Evolutionary conservation across 2,888 invertebrate species (phyloP).

Genomic region (Campoplex capitator): DNA sequence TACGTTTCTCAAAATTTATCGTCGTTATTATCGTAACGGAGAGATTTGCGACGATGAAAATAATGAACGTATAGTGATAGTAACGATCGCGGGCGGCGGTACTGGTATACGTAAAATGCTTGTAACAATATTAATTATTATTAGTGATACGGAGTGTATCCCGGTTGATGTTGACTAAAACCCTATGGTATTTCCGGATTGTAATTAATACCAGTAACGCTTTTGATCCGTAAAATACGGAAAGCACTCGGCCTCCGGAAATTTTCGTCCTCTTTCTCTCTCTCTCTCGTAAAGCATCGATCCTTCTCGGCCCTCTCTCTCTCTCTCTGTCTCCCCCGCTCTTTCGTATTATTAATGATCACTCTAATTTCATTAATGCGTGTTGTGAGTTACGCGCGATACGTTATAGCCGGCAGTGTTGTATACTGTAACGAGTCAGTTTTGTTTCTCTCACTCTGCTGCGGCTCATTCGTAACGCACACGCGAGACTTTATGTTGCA

Average conservation of each 20-base stretch:
- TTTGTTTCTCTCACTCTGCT: slow-evolving; percentile 29
- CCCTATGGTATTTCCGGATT: slow-evolving; percentile 32
- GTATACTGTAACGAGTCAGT: slow-evolving; percentile 39
- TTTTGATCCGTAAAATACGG: slow-evolving; percentile 46
- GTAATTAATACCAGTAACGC: slow-evolving; percentile 49
- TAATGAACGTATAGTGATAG: background rate
- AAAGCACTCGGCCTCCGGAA: slow-evolving; percentile 11
- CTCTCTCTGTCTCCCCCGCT: slow-evolving; percentile 14
- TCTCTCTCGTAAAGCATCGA: slow-evolving; percentile 29
- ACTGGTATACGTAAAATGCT: background rate
- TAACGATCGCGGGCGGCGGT: background rate
- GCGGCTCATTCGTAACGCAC: slow-evolving; percentile 61
- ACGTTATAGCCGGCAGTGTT: slow-evolving; percentile 56
- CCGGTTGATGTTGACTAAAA: slow-evolving; percentile 21
- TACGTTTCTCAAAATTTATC: slow-evolving; percentile 27
- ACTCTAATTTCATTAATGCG: slow-evolving; percentile 71
- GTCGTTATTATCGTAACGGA: slow-evolving; percentile 1
- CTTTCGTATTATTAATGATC: slow-evolving; percentile 68
- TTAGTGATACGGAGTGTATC: background rate
- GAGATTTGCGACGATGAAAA: slow-evolving; percentile 15
- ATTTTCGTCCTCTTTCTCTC: slow-evolving; percentile 28
- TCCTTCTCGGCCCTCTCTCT: slow-evolving; percentile 12
- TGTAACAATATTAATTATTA: slow-evolving; percentile 28
- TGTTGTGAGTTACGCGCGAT: slow-evolving; percentile 66
- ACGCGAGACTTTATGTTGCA: slow-evolving; percentile 63